Conservation (phyloP, 2,797 vertebrate species). For the Strix occidentalis region DNA sequence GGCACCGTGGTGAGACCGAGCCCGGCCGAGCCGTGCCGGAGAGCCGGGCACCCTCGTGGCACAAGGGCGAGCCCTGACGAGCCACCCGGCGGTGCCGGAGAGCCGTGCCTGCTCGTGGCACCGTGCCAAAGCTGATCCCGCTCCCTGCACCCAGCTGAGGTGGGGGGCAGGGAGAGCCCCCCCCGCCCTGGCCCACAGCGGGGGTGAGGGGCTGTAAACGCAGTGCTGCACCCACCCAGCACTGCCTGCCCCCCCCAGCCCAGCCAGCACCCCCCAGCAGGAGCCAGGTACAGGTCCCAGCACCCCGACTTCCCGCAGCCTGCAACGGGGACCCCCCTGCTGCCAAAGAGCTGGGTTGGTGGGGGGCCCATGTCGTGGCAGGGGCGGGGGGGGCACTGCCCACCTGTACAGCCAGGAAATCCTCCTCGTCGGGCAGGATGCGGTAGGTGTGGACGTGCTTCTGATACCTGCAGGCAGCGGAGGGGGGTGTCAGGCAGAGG, state of each 20-base stretch:
- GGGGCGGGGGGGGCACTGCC: neutral
- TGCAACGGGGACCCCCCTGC: neutral
- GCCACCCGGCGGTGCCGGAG: neutral
- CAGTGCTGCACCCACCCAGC: neutral
- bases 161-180: neutral
- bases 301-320: neutral
- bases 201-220: neutral
- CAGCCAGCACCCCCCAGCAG: neutral
- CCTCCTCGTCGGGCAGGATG: slow-evolving; percentile 94
- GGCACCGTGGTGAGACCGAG: no score
- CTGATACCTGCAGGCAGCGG: slow-evolving; percentile 83
- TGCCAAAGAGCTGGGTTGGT: no score
- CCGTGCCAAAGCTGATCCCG: neutral
- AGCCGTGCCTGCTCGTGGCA: no score
- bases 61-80: neutral
- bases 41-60: no score
- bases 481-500: neutral
- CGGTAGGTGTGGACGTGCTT: slow-evolving; percentile 97
- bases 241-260: neutral
- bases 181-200: neutral
- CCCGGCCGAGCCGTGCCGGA: no score
- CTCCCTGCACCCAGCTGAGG: neutral
- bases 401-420: slow-evolving; percentile 95
- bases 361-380: no score
- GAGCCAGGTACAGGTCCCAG: neutral